Conservation (phyloP, 2,888 invertebrate genomes). For the Chaetogeoica ovagalla region DNA sequence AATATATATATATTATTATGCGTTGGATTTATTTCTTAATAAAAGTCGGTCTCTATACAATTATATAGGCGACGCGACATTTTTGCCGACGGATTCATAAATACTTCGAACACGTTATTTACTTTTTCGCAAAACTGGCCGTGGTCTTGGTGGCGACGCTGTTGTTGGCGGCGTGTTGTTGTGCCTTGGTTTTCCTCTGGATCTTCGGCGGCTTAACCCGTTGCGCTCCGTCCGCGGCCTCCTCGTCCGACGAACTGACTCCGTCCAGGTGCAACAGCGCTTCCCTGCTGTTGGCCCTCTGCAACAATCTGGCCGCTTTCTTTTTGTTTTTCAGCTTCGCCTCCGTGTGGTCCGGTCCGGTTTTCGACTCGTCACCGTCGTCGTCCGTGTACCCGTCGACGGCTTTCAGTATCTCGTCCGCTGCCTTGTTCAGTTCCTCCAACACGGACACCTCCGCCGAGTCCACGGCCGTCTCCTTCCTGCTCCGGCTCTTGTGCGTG, state of each 20-base stretch:
- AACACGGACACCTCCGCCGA: conserved; percentile 59
- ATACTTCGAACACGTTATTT: background rate
- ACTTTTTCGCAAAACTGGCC: conserved; percentile 46
- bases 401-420: conserved; percentile 66
- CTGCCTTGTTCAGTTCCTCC: conserved; percentile 65
- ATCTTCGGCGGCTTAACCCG: conserved; percentile 48
- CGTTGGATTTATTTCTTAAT: too few species aligned
- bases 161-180: background rate
- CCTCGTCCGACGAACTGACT: conserved; percentile 62
- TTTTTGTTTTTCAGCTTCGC: conserved; percentile 56
- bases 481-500: conserved; percentile 22
- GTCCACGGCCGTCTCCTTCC: background rate
- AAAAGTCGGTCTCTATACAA: too few species aligned
- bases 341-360: conserved; percentile 58
- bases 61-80: too few species aligned
- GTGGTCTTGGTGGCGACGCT: conserved; percentile 36
- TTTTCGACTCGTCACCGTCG: conserved; percentile 56
- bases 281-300: conserved; percentile 63
- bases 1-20: too few species aligned
- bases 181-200: conserved; percentile 41
- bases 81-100: background rate
- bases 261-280: conserved; percentile 61
- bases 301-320: conserved; percentile 60
- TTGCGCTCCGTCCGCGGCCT: conserved; percentile 58
- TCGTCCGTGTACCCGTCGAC: conserved; percentile 65